Evolutionary conservation across 1,140 invertebrate genomes (phyloP).

Genomic region (Drosophila punjabiensis): DNA sequence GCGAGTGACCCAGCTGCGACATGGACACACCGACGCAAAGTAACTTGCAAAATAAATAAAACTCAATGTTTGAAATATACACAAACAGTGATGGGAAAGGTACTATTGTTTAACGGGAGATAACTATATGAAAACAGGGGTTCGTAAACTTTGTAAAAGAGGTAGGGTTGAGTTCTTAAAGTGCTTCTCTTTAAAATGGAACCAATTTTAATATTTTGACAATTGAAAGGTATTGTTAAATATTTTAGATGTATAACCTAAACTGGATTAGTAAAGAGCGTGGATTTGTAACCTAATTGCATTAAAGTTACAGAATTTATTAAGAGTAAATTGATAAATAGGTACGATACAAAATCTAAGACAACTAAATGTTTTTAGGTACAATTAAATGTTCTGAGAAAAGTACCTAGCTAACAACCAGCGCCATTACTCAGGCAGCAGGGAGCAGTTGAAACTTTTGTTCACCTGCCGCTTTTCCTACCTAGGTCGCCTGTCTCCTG

Average conservation of each 20-base stretch:
- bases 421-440: neutral
- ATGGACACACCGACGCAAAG: conserved; percentile 28
- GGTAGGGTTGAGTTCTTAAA: neutral
- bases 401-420: conserved; percentile 12
- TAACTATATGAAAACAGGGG: neutral
- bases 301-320: neutral
- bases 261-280: neutral
- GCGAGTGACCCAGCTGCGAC: conserved; percentile 44
- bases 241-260: neutral
- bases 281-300: neutral
- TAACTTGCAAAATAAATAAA: conserved; percentile 75
- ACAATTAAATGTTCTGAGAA: neutral
- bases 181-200: neutral
- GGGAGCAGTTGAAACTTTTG: conserved; percentile 62
- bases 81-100: conserved; percentile 18
- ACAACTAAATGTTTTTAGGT: neutral
- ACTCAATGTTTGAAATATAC: conserved; percentile 58
- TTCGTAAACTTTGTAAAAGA: neutral
- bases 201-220: neutral
- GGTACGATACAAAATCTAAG: neutral
- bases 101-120: neutral
- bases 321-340: neutral
- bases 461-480: conserved; percentile 54
- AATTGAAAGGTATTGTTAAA: neutral
- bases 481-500: conserved; percentile 39